phyloP scores from a whole-genome alignment of 2,888 invertebrate species.

The Tinea semifulvella region DNA sequence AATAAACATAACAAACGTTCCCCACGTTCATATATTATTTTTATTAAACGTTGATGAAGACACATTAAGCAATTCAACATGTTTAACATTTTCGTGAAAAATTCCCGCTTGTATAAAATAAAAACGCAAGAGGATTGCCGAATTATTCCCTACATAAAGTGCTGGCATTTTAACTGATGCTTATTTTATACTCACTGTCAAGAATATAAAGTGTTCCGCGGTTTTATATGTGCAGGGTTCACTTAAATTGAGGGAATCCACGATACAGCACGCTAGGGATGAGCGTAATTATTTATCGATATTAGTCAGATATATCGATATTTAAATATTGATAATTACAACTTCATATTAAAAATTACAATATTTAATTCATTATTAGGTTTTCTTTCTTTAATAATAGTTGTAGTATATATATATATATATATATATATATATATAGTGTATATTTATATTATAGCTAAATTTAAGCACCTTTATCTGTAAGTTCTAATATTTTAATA shows the following conservation, averaged over 20 bases:
- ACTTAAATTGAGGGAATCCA: not conserved
- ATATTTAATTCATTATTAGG: too few relatives aligned
- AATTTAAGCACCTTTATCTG: too few relatives aligned
- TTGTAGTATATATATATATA: too few relatives aligned
- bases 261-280: too few relatives aligned
- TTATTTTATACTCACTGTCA: conserved; percentile 25
- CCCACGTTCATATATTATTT: conserved; percentile 29
- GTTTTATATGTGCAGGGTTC: not conserved
- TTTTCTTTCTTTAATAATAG: too few relatives aligned
- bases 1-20: conserved; percentile 27
- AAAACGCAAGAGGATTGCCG: conserved; percentile 26
- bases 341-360: too few relatives aligned
- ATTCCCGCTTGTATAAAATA: conserved; percentile 34
- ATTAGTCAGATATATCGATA: too few relatives aligned
- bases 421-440: too few relatives aligned
- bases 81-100: conserved; percentile 31
- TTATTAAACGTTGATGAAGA: conserved; percentile 39
- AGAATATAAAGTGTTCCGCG: conserved; percentile 6
- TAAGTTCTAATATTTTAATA: too few relatives aligned
- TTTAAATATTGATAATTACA: too few relatives aligned
- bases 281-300: too few relatives aligned
- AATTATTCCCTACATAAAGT: conserved; percentile 41
- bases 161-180: conserved; percentile 41
- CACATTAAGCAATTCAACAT: conserved; percentile 31
- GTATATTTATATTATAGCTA: too few relatives aligned